Evolutionary conservation across 1,140 invertebrate species (phyloP).

Genomic region (Drosophila pachea): DNA sequence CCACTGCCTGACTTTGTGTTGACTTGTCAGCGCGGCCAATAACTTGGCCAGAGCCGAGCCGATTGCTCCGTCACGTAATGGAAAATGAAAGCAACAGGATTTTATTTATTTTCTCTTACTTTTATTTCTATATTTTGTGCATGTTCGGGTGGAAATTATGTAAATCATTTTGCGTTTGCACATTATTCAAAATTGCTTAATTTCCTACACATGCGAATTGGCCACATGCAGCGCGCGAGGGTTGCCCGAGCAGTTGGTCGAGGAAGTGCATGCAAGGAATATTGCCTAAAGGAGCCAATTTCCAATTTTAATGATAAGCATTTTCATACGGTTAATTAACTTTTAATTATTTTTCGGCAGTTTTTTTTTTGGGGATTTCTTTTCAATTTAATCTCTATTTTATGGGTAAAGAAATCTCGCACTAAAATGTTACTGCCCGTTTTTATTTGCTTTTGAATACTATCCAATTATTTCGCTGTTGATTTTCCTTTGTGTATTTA

Average conservation of each 20-base stretch:
- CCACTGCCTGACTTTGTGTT: slow-evolving; percentile 62
- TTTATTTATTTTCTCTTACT: slow-evolving; percentile 24
- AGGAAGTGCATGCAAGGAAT: not conserved
- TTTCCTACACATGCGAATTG: slow-evolving; percentile 23
- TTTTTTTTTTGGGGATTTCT: too few species aligned
- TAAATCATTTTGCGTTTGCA: slow-evolving; percentile 55
- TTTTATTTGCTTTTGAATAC: too few species aligned
- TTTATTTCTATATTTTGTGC: too few species aligned
- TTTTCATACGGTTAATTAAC: too few species aligned
- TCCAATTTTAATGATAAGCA: too few species aligned
- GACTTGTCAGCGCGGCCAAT: slow-evolving; percentile 71
- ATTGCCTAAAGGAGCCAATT: too few species aligned
- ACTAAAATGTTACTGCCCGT: too few species aligned
- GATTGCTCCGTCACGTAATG: slow-evolving; percentile 44
- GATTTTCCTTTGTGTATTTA: too few species aligned
- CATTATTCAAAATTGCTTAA: slow-evolving; percentile 59
- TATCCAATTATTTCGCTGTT: too few species aligned
- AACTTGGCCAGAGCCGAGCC: slow-evolving; percentile 44
- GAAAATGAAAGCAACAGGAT: slow-evolving; percentile 55
- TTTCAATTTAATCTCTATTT: too few species aligned
- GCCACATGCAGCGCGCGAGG: not conserved
- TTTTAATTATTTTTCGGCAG: too few species aligned
- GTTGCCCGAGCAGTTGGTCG: slow-evolving; percentile 3
- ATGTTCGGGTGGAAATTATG: slow-evolving; percentile 37
- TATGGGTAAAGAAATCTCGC: too few species aligned